These are phyloP conservation scores for Cliona cf. orientalis DNA, from an alignment of 37 sponge, comb jelly and placozoan species.

Conservation along the genomic window DNA sequence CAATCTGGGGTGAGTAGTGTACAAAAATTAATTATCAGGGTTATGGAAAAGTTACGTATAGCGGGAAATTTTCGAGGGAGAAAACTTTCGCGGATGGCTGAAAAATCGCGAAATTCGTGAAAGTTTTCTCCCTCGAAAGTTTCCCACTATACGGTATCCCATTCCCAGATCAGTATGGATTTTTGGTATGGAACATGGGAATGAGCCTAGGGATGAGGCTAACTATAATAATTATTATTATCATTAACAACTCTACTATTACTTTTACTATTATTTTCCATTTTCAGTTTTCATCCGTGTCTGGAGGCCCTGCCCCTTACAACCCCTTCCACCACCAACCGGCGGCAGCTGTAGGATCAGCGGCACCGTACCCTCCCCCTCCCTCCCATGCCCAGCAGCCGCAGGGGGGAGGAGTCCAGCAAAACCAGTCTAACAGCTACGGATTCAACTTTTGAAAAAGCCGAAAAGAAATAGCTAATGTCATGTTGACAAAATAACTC, in stretches of 20 bases:
- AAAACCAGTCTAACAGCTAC: not conserved
- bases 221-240: too few relatives aligned
- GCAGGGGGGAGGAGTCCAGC: not conserved
- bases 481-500: not conserved
- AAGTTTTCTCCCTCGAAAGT: too few relatives aligned
- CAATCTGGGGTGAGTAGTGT: too few relatives aligned
- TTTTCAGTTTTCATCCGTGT: not conserved
- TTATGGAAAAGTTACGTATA: too few relatives aligned
- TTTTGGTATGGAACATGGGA: too few relatives aligned
- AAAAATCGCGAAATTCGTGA: too few relatives aligned
- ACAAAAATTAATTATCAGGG: too few relatives aligned
- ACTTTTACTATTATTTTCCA: not conserved
- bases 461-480: not conserved
- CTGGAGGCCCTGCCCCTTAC: slow-evolving; percentile 12
- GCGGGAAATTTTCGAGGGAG: too few relatives aligned
- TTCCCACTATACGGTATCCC: too few relatives aligned
- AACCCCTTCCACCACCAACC: slow-evolving; percentile 21
- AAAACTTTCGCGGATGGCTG: too few relatives aligned
- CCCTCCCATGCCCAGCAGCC: slow-evolving; percentile 3
- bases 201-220: too few relatives aligned
- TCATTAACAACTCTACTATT: not conserved
- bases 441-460: slow-evolving; percentile 40
- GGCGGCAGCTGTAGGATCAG: not conserved
- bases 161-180: too few relatives aligned
- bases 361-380: not conserved